Conservation (phyloP, 2,113 vertebrate genomes). For the Chrysemys picta region DNA sequence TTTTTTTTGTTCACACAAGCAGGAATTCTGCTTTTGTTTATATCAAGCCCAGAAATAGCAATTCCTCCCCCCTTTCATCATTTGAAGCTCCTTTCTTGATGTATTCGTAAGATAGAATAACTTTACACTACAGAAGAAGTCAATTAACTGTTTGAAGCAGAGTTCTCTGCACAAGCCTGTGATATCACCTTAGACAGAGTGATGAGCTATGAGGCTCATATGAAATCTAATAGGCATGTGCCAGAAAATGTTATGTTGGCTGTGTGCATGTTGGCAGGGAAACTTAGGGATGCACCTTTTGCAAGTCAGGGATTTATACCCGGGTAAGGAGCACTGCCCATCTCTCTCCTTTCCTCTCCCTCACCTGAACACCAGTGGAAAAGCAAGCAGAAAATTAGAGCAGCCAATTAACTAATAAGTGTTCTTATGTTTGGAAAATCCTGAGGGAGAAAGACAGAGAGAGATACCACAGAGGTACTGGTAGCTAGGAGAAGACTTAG, state of each 20-base stretch:
- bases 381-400: constrained; percentile 64
- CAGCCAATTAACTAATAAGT: constrained; percentile 57
- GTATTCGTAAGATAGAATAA: neutral
- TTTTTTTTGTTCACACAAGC: neutral
- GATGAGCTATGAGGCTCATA: constrained; percentile 29
- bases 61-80: neutral
- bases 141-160: constrained; percentile 21
- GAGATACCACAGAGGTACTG: neutral
- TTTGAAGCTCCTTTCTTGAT: neutral
- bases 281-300: constrained; percentile 64
- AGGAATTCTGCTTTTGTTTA: neutral
- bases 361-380: constrained; percentile 51
- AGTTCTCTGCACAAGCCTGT: constrained; percentile 29
- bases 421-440: constrained; percentile 59
- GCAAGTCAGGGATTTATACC: constrained; percentile 61
- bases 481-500: neutral
- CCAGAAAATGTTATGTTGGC: constrained; percentile 39
- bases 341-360: constrained; percentile 68
- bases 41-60: neutral
- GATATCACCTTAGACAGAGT: constrained; percentile 26
- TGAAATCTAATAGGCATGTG: constrained; percentile 60
- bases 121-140: neutral
- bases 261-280: constrained; percentile 50
- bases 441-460: constrained; percentile 19
- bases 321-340: constrained; percentile 65